A percentile compares a stretch with the other conserved stretches of the same genome.
Conservation (phyloP, 2,888 invertebrate species). For the Drosophila robusta region DNA sequence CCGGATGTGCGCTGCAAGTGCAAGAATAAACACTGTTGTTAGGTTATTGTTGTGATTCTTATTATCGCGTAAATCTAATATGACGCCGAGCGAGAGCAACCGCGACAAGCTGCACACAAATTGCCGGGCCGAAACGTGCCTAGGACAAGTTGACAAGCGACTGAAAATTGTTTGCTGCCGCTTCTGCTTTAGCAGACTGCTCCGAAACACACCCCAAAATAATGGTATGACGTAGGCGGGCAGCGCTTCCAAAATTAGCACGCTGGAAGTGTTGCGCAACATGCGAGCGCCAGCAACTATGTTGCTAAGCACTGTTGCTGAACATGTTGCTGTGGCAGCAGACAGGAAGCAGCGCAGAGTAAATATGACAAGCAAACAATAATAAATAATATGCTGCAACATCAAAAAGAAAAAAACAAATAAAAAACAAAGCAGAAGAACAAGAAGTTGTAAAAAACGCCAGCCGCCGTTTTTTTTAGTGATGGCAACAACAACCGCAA, state of each 20-base stretch:
- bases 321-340: slow-evolving; percentile 15
- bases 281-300: slow-evolving; percentile 50
- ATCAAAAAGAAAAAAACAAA: slow-evolving; percentile 19
- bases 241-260: slow-evolving; percentile 63
- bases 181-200: slow-evolving; percentile 19
- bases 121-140: slow-evolving; percentile 36
- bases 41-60: slow-evolving; percentile 32
- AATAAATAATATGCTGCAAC: slow-evolving; percentile 43
- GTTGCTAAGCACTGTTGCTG: slow-evolving; percentile 37
- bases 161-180: slow-evolving; percentile 57
- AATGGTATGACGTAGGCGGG: slow-evolving; percentile 26
- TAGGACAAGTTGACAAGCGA: slow-evolving; percentile 70
- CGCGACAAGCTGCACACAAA: slow-evolving; percentile 8
- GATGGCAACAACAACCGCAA: slow-evolving; percentile 18
- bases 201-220: slow-evolving; percentile 63
- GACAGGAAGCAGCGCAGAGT: slow-evolving; percentile 25
- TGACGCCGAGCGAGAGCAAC: slow-evolving; percentile 3
- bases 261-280: slow-evolving; percentile 52
- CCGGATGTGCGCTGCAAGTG: slow-evolving; percentile 73
- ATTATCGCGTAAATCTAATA: slow-evolving; percentile 20
- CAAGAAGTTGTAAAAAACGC: slow-evolving; percentile 2
- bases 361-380: slow-evolving; percentile 51
- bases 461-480: slow-evolving; percentile 16
- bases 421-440: slow-evolving; percentile 6
- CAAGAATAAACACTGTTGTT: slow-evolving; percentile 61